Evolutionary conservation across 2,888 invertebrate species (phyloP).

Genomic region (Torymus tubicola): DNA sequence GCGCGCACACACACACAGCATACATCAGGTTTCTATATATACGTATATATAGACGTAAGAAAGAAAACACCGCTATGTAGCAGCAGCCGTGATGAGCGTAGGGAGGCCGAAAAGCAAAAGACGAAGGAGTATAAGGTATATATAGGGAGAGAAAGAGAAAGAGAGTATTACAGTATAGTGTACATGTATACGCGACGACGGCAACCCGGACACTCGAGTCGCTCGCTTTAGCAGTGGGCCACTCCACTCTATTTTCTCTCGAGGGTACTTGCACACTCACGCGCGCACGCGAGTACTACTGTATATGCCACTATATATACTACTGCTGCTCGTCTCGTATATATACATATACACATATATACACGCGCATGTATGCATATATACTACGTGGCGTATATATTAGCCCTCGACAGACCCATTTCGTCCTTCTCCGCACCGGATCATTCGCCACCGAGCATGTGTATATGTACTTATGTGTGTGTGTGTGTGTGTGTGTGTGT

Average conservation of each 20-base stretch:
- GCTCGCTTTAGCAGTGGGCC: not conserved
- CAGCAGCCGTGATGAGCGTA: not conserved
- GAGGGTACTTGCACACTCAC: not conserved
- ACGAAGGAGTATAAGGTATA: not conserved
- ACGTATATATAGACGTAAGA: not conserved
- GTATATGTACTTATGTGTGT: no score
- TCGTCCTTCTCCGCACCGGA: no score
- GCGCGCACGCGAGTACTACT: not conserved
- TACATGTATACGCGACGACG: no score
- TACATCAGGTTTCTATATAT: not conserved
- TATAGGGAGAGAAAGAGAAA: not conserved
- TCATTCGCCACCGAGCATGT: no score
- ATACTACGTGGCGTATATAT: conserved; percentile 13
- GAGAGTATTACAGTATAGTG: not conserved
- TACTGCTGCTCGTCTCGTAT: not conserved
- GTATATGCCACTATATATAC: no score
- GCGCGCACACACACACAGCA: not conserved
- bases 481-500: no score
- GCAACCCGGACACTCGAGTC: not conserved
- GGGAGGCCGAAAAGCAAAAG: conserved; percentile 8
- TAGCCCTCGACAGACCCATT: conserved; percentile 43
- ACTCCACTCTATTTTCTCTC: not conserved
- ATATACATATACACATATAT: not conserved
- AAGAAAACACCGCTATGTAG: conserved; percentile 16
- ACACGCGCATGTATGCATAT: not conserved